A percentile compares a stretch with the other conserved stretches of the same genome.
phyloP scores from a whole-genome alignment of 2,888 invertebrate genomes.

The Aplocera efformata region DNA sequence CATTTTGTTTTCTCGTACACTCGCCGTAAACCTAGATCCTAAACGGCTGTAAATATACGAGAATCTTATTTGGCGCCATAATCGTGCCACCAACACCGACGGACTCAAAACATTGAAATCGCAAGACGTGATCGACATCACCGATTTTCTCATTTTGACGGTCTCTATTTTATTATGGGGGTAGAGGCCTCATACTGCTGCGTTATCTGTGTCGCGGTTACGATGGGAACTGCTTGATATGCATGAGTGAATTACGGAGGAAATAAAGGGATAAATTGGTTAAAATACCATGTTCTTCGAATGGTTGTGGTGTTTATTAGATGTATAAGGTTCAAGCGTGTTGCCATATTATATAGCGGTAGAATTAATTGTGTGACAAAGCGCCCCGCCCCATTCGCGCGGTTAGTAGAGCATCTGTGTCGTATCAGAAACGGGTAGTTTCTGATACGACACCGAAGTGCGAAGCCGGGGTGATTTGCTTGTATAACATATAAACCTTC shows the following conservation, averaged over 20 bases:
- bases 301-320: background rate
- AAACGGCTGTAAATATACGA: too few species aligned
- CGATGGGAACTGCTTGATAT: conserved; percentile 20
- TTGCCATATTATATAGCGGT: too few species aligned
- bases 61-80: conserved; percentile 18
- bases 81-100: conserved; percentile 10
- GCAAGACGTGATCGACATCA: conserved; percentile 41
- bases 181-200: conserved; percentile 15
- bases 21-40: too few species aligned
- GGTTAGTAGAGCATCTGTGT: too few species aligned
- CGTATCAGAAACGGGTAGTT: too few species aligned
- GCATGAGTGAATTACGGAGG: conserved; percentile 14
- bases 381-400: too few species aligned
- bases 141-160: conserved; percentile 42
- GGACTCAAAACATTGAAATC: conserved; percentile 24
- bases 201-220: conserved; percentile 5
- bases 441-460: too few species aligned
- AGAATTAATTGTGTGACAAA: too few species aligned
- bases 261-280: conserved; percentile 17
- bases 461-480: too few species aligned
- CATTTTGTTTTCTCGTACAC: too few species aligned
- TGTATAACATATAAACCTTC: too few species aligned
- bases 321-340: too few species aligned
- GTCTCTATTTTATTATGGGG: conserved; percentile 30
- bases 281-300: conserved; percentile 10